Base-by-base conservation (phyloP, 2,797 vertebrate genomes). In the Hoplostethus atlanticus region DNA sequence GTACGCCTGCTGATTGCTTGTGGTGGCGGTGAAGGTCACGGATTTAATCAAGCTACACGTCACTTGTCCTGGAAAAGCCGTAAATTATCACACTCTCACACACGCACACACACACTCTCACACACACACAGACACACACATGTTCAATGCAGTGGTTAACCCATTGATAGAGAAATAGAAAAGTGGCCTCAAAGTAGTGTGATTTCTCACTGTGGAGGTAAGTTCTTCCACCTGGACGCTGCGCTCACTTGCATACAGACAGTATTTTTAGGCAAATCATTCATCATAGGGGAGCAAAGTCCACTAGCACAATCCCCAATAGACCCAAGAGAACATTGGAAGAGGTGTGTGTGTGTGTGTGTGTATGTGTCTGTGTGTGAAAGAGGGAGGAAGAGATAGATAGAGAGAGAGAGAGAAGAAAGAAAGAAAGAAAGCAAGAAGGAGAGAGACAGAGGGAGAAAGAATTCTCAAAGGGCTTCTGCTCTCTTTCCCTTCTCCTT, bases 231-330 rank as follows among this genome's bases (percentile, higher is more conserved):
- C 89, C 91, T 93, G 92, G 87, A 87, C 53, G 68, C 73, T 82
- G 77, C 62, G 73, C 89, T 79, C 46, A 64, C 86, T 90, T 34
- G 73, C 73, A 77, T 83, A 68, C 83, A 83, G 84, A 89, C 80
- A 87, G 84, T 93, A 93, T 93, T 93, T 93, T 91, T 93, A 93
- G 92, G 86, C 84, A 93, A 92, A 93, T 90, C 91, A 91, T 93
- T 90, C 87, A 93, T 93, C 92, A 92, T 91, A 88, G 54, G 86
- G 85, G 91, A 87, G 88, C 90, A 90, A 85, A 91, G 92, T 93
- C 90, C 91, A 92, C 84, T 89, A 80, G 92, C 76, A 86, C 90
- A 90, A 93, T 91, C 81, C 92, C 90, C 92, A 28, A 73, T 76
- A 84, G 91, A 87, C 83, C 64, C 2, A 58, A 83, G 47, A 81